phyloP scores from a whole-genome alignment of 35 echinoderm and acorn worm species.

The Apostichopus californicus region DNA sequence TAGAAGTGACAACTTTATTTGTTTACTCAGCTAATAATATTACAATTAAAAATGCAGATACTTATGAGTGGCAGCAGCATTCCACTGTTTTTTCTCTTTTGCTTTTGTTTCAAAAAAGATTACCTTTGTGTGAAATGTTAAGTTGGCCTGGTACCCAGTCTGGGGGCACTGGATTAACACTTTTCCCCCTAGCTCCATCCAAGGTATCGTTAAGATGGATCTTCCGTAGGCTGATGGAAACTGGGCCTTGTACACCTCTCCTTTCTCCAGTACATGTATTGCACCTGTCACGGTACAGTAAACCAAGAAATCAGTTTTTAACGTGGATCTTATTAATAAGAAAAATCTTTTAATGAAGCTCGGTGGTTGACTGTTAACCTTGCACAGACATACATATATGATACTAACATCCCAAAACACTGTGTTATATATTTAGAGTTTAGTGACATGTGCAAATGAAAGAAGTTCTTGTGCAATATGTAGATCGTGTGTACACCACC shows the following conservation, averaged over 20 bases:
- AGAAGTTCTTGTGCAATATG: no score
- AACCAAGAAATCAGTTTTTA: neutral
- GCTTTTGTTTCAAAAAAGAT: neutral
- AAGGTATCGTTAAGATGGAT: constrained; percentile 92
- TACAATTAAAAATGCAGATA: no score
- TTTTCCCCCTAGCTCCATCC: constrained; percentile 97
- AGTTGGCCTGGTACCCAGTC: constrained; percentile 73
- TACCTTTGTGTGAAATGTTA: constrained; percentile 85
- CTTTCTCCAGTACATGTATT: constrained; percentile 78
- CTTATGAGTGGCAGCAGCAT: no score
- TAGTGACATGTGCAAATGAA: no score
- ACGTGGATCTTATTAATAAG: no score
- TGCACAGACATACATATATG: no score
- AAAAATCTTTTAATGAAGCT: no score
- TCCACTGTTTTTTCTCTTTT: neutral
- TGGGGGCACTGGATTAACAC: constrained; percentile 81
- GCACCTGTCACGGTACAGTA: constrained; percentile 49
- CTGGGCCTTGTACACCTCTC: constrained; percentile 82
- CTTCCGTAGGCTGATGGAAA: constrained; percentile 94
- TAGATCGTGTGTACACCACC: no score
- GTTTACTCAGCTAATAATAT: no score
- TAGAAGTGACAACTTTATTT: no score
- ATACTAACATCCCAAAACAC: no score
- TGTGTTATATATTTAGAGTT: no score
- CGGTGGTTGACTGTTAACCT: neutral